These are phyloP conservation scores for Oscheius sp. DNA, from an alignment of 2,888 invertebrate species.

Conservation along the genomic window DNA sequence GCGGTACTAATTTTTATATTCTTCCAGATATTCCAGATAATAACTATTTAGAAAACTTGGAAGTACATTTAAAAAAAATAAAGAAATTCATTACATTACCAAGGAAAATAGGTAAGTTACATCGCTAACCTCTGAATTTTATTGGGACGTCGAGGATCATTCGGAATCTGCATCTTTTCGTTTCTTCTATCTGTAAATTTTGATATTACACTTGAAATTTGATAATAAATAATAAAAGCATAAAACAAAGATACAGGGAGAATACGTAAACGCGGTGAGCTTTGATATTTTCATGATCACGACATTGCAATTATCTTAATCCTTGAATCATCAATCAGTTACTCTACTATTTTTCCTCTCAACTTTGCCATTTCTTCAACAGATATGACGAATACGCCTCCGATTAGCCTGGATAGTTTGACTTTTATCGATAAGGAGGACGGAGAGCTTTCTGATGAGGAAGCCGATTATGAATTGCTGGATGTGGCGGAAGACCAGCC, in stretches of 20 bases:
- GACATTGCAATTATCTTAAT: background rate
- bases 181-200: too few species aligned
- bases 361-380: too few species aligned
- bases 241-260: background rate
- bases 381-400: background rate
- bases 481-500: background rate
- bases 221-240: background rate
- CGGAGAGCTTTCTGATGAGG: slow-evolving; percentile 13
- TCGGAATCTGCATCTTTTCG: slow-evolving; percentile 27
- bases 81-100: too few species aligned
- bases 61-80: too few species aligned
- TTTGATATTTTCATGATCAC: background rate
- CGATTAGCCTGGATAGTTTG: too few species aligned
- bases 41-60: too few species aligned
- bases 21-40: too few species aligned
- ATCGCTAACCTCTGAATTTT: slow-evolving; percentile 20
- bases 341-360: background rate
- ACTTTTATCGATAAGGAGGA: slow-evolving; percentile 5
- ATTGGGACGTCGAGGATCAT: slow-evolving; percentile 35
- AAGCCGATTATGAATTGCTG: background rate
- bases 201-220: background rate
- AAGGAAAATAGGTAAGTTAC: background rate
- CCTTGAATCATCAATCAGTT: background rate
- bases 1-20: too few species aligned
- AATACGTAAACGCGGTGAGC: background rate